These are phyloP conservation scores for Zootoca vivipara DNA, from an alignment of 2,113 vertebrate genomes.

Conservation along the genomic window DNA sequence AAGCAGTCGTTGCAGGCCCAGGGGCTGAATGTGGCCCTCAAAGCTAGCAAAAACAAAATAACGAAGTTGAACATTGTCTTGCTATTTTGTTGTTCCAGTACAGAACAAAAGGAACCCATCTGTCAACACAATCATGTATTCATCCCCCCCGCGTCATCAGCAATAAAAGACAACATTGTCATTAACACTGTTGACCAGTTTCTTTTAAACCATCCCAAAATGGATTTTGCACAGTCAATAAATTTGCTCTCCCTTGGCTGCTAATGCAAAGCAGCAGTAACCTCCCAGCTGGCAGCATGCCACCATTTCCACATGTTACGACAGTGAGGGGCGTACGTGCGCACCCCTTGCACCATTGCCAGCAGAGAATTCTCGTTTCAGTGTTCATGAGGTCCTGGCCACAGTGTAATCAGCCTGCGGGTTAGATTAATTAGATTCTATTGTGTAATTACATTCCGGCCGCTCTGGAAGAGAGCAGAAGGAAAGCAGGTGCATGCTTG, in stretches of 20 bases:
- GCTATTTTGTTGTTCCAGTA: background rate
- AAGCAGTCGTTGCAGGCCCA: no score
- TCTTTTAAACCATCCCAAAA: background rate
- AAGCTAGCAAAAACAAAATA: background rate
- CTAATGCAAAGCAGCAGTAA: background rate
- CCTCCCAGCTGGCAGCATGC: background rate
- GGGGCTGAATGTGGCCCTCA: no score
- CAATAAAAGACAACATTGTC: background rate
- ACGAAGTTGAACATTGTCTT: background rate
- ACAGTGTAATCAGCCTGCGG: background rate
- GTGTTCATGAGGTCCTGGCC: background rate
- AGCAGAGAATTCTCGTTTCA: background rate
- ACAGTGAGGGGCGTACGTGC: background rate
- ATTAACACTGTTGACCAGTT: background rate
- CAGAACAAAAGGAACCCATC: background rate
- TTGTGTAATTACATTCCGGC: background rate
- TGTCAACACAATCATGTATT: background rate
- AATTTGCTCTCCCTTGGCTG: background rate
- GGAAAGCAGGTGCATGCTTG: background rate
- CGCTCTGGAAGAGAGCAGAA: background rate
- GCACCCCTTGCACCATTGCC: background rate
- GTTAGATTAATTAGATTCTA: background rate
- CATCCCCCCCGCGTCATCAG: background rate
- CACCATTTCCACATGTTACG: no score
- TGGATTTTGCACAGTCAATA: background rate